These are phyloP conservation scores for Papilio glaucus DNA, from an alignment of 1,140 invertebrate genomes.

Conservation along the genomic window DNA sequence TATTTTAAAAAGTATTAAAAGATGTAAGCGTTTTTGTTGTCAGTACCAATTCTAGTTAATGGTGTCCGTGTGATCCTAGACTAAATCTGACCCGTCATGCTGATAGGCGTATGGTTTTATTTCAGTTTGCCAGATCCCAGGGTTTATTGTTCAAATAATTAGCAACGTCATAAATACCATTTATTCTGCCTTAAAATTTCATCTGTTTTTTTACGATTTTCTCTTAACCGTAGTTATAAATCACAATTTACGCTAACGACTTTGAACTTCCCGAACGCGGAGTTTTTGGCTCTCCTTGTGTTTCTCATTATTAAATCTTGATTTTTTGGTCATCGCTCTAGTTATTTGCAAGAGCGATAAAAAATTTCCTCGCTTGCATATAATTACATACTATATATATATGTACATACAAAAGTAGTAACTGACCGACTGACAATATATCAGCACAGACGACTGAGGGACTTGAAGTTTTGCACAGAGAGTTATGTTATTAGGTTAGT, in stretches of 20 bases:
- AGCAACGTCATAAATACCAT: background rate
- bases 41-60: no score
- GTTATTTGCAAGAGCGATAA: background rate
- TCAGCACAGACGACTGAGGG: no score
- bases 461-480: no score
- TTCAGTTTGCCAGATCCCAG: background rate
- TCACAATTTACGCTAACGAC: slow-evolving; percentile 13
- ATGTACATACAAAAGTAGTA: background rate
- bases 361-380: background rate
- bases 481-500: no score
- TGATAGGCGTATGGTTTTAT: no score
- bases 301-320: background rate
- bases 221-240: slow-evolving; percentile 16
- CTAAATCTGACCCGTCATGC: no score
- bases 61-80: no score
- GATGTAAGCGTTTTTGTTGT: no score
- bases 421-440: no score
- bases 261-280: background rate
- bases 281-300: background rate
- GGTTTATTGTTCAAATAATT: background rate
- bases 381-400: no score
- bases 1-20: no score
- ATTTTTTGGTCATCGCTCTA: background rate
- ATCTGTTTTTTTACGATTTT: background rate
- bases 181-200: slow-evolving; percentile 1